phyloP scores from a whole-genome alignment of 1,140 invertebrate species.

The Hycleus phaleratus region DNA sequence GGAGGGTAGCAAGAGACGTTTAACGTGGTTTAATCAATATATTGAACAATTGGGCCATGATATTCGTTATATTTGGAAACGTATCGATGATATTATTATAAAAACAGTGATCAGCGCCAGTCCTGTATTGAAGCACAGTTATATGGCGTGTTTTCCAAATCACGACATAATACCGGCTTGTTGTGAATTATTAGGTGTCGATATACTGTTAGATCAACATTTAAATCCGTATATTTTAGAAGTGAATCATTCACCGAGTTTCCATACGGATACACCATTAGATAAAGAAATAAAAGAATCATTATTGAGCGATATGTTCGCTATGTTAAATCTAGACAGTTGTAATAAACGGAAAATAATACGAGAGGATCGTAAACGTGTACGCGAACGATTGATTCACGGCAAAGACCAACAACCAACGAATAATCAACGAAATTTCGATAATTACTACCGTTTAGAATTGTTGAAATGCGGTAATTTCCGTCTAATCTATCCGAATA shows the following conservation, averaged over 20 bases:
- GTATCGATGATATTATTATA: constrained; percentile 82
- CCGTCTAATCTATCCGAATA: constrained; percentile 37
- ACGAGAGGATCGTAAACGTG: constrained; percentile 59
- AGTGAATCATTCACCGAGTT: constrained; percentile 88
- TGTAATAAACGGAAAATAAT: constrained; percentile 70
- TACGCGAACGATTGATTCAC: constrained; percentile 57
- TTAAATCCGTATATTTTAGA: constrained; percentile 81
- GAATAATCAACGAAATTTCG: constrained; percentile 22
- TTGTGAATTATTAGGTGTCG: constrained; percentile 84
- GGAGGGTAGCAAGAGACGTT: constrained; percentile 76
- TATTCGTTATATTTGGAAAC: constrained; percentile 66
- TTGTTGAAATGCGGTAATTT: constrained; percentile 54
- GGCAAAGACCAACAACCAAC: constrained; percentile 33
- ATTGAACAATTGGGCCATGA: constrained; percentile 62
- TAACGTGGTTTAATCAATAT: constrained; percentile 73
- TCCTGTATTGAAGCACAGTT: constrained; percentile 79
- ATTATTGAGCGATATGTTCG: constrained; percentile 73
- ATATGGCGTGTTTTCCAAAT: constrained; percentile 78
- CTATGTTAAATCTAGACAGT: constrained; percentile 72
- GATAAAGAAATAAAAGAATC: constrained; percentile 79
- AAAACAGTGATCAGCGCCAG: constrained; percentile 82
- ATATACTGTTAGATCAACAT: constrained; percentile 77
- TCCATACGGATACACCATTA: constrained; percentile 74
- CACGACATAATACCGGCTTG: constrained; percentile 78
- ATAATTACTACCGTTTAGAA: constrained; percentile 35